Evolutionary conservation across 2,888 invertebrate genomes (phyloP), one percentile per base, ranked within the genome.

Genomic region (Drosophila falleni): DNA sequence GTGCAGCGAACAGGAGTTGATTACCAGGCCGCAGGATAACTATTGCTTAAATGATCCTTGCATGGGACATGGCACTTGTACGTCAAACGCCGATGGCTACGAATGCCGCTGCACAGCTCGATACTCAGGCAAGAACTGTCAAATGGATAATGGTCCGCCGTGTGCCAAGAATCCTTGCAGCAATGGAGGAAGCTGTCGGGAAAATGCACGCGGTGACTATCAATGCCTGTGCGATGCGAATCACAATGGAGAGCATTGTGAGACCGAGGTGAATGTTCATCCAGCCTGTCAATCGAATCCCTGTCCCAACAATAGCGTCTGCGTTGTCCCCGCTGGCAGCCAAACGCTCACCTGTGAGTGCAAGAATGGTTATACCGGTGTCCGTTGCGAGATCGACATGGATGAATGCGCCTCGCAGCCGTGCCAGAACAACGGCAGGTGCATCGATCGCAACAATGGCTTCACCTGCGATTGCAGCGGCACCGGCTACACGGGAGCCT

Each of bases 51-150:
- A 95, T 90, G 96, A 97, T 92, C 96, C 97, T 29, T 97, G 97
- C 93, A 95, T 97, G 96, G 94, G 95, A 87, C 97, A 96, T 92
- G 97, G 97, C 61, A 95, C 94, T 50, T 97, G 97, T 93, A 95
- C 96, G 77, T 96, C 96, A 44, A 94, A 95, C 53, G 71, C 94
- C 75, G 97, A 97, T 90, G 89, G 95, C 71, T 97, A 97, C 93
- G 96, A 96, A 90, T 98, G 98, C 93, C 95, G 95, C 91, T 98
- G 98, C 93, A 94, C 95, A 65, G 95, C 97, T 35, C 95, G 97
- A 61, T 98, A 97, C 93, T 95, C 96, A 61, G 97, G 98, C 79
- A 96, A 96, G 93, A 97, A 97, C 93, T 98, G 98, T 93, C 96
- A 97, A 92, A 95, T 95, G 91, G 97, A 97, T 93, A 94, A 94